Conservation (phyloP, 2,888 invertebrate species). For the Azorinus chamasolen region DNA sequence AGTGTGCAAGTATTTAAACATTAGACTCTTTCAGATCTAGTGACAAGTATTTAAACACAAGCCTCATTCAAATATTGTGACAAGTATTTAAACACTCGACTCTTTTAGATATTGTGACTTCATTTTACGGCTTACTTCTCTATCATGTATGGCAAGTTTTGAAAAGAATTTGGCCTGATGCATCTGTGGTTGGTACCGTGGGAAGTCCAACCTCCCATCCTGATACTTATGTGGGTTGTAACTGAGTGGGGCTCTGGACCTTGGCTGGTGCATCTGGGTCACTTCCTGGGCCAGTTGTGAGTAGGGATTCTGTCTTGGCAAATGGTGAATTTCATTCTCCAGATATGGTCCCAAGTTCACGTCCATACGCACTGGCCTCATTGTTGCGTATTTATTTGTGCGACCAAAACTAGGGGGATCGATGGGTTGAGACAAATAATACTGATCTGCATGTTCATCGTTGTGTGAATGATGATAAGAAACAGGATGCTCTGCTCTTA, state of each 20-base stretch:
- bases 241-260: slow-evolving; percentile 51
- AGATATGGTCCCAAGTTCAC: slow-evolving; percentile 9
- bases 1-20: too few species aligned
- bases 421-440: slow-evolving; percentile 53
- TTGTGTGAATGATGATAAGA: slow-evolving; percentile 52
- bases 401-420: slow-evolving; percentile 40
- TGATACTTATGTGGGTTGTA: slow-evolving; percentile 57
- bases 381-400: slow-evolving; percentile 48
- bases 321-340: slow-evolving; percentile 23
- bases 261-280: slow-evolving; percentile 26
- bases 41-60: too few species aligned
- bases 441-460: slow-evolving; percentile 44
- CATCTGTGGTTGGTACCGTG: slow-evolving; percentile 56
- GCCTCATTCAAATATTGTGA: too few species aligned
- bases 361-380: slow-evolving; percentile 28
- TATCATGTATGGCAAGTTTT: slow-evolving; percentile 42
- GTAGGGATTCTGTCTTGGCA: slow-evolving; percentile 22
- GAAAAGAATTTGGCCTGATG: slow-evolving; percentile 52
- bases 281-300: slow-evolving; percentile 13
- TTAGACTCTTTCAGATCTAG: too few species aligned
- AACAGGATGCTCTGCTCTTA: slow-evolving; percentile 36
- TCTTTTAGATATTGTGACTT: slow-evolving; percentile 54
- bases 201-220: slow-evolving; percentile 29
- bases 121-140: slow-evolving; percentile 29
- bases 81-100: slow-evolving; percentile 59